Conservation (phyloP, 2,888 invertebrate genomes). For the Drosophila birchii region DNA sequence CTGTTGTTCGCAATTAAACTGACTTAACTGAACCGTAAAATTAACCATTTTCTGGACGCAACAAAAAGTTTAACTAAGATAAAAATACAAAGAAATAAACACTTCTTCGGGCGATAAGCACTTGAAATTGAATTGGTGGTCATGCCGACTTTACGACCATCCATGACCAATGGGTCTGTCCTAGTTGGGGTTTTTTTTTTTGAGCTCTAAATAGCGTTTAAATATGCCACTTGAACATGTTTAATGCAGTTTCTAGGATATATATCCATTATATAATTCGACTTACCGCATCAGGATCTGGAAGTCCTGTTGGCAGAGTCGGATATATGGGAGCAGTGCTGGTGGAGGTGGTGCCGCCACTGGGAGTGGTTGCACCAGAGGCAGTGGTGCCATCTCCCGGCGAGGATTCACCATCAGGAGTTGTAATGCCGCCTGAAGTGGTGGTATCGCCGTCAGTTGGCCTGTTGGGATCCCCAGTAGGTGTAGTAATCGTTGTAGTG, state of each 20-base stretch:
- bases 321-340: slow-evolving; percentile 60
- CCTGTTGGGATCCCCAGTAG: slow-evolving; percentile 12
- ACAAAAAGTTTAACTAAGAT: slow-evolving; percentile 38
- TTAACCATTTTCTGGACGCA: slow-evolving; percentile 12
- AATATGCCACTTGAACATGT: background rate
- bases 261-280: background rate
- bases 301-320: slow-evolving; percentile 78
- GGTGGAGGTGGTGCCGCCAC: slow-evolving; percentile 29
- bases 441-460: background rate
- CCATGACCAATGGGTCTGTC: slow-evolving; percentile 22
- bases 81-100: slow-evolving; percentile 40
- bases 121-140: slow-evolving; percentile 55
- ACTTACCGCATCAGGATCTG: slow-evolving; percentile 79
- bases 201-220: background rate
- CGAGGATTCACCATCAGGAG: slow-evolving; percentile 2
- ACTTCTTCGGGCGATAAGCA: slow-evolving; percentile 51
- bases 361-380: slow-evolving; percentile 19
- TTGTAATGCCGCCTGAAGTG: background rate
- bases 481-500: slow-evolving; percentile 18
- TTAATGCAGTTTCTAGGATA: background rate
- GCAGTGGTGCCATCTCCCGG: slow-evolving; percentile 15
- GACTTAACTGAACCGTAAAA: slow-evolving; percentile 39
- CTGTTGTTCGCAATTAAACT: slow-evolving; percentile 44
- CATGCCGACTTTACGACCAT: slow-evolving; percentile 63
- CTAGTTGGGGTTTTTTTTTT: slow-evolving; percentile 20